Base-by-base conservation (phyloP, 2,113 vertebrate genomes). In the Lynx canadensis region DNA sequence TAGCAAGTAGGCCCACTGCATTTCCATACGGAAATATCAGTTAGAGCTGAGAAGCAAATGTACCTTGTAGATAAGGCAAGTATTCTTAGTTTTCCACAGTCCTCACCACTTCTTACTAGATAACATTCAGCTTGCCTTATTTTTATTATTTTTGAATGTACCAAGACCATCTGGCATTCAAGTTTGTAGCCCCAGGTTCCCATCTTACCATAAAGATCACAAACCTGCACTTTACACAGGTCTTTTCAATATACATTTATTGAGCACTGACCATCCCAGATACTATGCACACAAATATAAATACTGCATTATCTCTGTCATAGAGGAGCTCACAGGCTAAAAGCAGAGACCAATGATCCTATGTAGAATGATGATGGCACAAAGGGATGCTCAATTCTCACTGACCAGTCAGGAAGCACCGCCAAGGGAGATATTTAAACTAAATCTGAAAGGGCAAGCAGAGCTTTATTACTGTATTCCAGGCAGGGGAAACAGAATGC, bases 241-340 rank as follows among this genome's bases (percentile, higher is more conserved):
- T 89, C 31, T 96, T 96, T 94, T 68, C 88, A 87, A 87, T 25
- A 63, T 91, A 13, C 57, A 25, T 83, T 78, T 89, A 82, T 60
- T 95, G 60, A 95, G 38, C 38, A 68, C 19, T 85, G 65, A 87
- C 31, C n/a, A 66, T 50, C 16, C 36, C 55, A 91, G 52, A 86
- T 84, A 86, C 21, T 38, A 25, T 27, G 23, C 81, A 73, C 85
- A 60, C 7, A 55, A 89, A 52, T 45, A 80, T 52, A 90, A 90
- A 65, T 41, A 82, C 48, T 41, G 65, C 27, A 52, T 79, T 38
- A 74, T 38, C 14, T 7, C 36, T 94, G 57, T 31, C 23, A 5
- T 69, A 41, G 50, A 50, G 50, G 23, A 71, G 36, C 57, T 78
- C 36, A 33, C 4, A 78, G 38, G 31, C 11, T 60, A 88, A 55